Conservation (phyloP, 2,888 invertebrate species). For the Carpatolechia fugitivella region DNA sequence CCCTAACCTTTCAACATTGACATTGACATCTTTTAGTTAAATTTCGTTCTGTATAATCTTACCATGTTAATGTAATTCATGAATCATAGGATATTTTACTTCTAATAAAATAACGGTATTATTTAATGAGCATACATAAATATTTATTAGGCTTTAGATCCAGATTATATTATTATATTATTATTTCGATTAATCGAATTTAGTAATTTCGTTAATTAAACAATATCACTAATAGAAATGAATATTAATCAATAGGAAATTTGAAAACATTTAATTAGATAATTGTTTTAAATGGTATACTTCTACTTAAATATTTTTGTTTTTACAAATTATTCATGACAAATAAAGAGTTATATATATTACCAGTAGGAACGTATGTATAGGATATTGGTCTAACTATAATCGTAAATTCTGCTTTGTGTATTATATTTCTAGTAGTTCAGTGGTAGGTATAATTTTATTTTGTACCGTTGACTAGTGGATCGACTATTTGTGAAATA, state of each 20-base stretch:
- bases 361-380: too few species aligned
- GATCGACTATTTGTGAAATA: too few species aligned
- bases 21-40: conserved; percentile 8
- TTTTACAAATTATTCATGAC: too few species aligned
- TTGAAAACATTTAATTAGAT: too few species aligned
- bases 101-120: background rate
- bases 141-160: background rate
- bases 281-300: too few species aligned
- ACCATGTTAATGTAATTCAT: background rate
- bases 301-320: too few species aligned
- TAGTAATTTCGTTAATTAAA: conserved; percentile 5
- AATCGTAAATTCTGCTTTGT: too few species aligned
- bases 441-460: too few species aligned
- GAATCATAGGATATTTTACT: conserved; percentile 2
- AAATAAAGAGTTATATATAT: too few species aligned
- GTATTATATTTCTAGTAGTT: too few species aligned
- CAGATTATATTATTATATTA: background rate
- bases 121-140: background rate
- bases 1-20: conserved; percentile 23
- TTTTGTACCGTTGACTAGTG: too few species aligned
- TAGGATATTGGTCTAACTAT: too few species aligned
- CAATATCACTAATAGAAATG: background rate
- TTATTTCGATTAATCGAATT: conserved; percentile 5
- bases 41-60: conserved; percentile 2
- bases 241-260: background rate